Evolutionary conservation across 1,140 invertebrate species (phyloP), one percentile per base, ranked within the genome.

Genomic region (Neodiprion pinetum): DNA sequence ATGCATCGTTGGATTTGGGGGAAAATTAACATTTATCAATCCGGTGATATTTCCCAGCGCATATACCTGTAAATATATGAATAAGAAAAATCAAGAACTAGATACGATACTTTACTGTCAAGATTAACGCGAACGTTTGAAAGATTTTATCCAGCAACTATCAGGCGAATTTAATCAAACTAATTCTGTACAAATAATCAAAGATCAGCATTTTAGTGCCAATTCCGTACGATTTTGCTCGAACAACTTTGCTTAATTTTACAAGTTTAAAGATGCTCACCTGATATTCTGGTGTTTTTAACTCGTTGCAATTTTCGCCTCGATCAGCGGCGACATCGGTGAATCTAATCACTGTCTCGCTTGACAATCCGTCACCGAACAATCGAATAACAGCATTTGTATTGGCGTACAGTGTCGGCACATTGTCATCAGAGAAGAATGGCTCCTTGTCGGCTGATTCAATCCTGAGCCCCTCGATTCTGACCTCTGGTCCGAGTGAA

Each of bases 311-410:
- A n/a, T 82, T 68, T 3, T 77, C 78, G n/a, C 91, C 91, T 71
- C 86, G 88, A 7, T 87, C 74, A 48, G 89, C 88, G 0, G 78
- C 75, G 61, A 90, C 85, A 48, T 91, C 88, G 0, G 95, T 96
- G 80, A 96, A 95, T 0, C 92, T 90, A 66, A 97, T 91, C 12
- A 92, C 84, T 0, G 95, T 95, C 70, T 90, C 83, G 3, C 91
- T 81, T 0, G 90, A 92, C 68, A 96, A 89, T 17, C 93, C 93
- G 47, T 83, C 84, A 1, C 95, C 95, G 84, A 96, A 96, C n/a
- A 97, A 76, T 48, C 95, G 91, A 48, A 96, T 83, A 7, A 88
- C 89, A 61, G 92, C 88, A 21, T 85, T 83, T 0, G 84, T 87
- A 11, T 90, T 90, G 8, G 91, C 90, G 74, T 94, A 80, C 65